Percentiles rank a stretch among this genome's conserved stretches.
Evolutionary conservation across 1,140 invertebrate species (phyloP).

Genomic region (Potamilus streckersoni): DNA sequence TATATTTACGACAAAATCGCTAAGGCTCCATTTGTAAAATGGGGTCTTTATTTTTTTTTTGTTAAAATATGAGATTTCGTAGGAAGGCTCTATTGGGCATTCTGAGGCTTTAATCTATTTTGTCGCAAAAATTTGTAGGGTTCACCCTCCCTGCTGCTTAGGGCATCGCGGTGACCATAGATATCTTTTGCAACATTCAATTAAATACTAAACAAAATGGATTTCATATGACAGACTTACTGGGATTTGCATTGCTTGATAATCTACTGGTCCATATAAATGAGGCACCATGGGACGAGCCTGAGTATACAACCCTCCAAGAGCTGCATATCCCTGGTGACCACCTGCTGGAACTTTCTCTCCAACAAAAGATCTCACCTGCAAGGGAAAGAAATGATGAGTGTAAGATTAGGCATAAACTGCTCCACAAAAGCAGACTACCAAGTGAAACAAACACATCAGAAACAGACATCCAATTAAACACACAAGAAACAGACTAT

Average conservation of each 20-base stretch:
- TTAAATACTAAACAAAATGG: too few relatives aligned
- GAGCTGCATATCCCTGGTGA: slow-evolving; percentile 64
- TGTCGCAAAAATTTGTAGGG: too few relatives aligned
- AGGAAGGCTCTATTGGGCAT: too few relatives aligned
- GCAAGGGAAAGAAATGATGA: slow-evolving; percentile 13
- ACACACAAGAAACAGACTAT: too few relatives aligned
- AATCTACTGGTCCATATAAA: slow-evolving; percentile 56
- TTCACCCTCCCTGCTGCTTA: too few relatives aligned
- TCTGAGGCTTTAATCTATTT: too few relatives aligned
- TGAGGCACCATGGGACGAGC: slow-evolving; percentile 58
- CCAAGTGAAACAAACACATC: not conserved
- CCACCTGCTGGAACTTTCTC: slow-evolving; percentile 61
- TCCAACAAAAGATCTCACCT: slow-evolving; percentile 60
- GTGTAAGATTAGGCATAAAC: not conserved
- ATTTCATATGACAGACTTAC: slow-evolving; percentile 41
- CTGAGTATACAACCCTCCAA: slow-evolving; percentile 63
- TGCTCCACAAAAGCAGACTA: not conserved
- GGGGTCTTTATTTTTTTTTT: too few relatives aligned
- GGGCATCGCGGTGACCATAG: too few relatives aligned
- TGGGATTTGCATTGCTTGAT: slow-evolving; percentile 46
- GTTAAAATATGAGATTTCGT: too few relatives aligned
- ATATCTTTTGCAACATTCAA: too few relatives aligned
- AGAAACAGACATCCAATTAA: not conserved
- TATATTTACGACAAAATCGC: too few relatives aligned
- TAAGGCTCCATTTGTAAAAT: too few relatives aligned